These are phyloP conservation scores for Ophion costatus DNA, from an alignment of 2,888 invertebrate genomes.

Conservation along the genomic window DNA sequence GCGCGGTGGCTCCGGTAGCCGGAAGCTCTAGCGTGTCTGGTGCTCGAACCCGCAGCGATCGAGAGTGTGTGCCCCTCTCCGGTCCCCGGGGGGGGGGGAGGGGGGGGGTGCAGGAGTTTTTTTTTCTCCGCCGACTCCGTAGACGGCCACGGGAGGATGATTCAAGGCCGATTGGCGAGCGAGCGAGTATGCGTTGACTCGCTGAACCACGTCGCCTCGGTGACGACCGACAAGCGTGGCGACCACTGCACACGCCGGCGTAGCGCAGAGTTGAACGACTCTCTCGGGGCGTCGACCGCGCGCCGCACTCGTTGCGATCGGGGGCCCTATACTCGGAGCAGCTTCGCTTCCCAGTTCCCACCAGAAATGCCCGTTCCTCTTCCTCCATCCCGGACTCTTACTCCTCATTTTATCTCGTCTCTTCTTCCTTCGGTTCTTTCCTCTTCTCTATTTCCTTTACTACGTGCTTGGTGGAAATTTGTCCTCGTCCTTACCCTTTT, in stretches of 20 bases:
- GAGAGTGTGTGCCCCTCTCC: slow-evolving; percentile 48
- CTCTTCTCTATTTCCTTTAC: neutral
- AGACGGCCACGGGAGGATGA: slow-evolving; percentile 76
- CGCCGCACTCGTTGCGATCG: slow-evolving; percentile 65
- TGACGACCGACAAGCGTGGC: slow-evolving; percentile 68
- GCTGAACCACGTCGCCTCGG: slow-evolving; percentile 62
- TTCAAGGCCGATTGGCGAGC: slow-evolving; percentile 77
- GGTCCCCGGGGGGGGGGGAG: neutral
- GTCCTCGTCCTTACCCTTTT: no score
- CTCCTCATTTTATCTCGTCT: slow-evolving; percentile 24
- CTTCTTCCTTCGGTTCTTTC: slow-evolving; percentile 1
- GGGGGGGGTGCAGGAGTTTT: neutral
- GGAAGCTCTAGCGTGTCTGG: slow-evolving; percentile 73
- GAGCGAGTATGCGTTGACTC: slow-evolving; percentile 47
- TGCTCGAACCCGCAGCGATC: slow-evolving; percentile 69
- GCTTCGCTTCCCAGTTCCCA: slow-evolving; percentile 56
- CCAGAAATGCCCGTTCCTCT: slow-evolving; percentile 28
- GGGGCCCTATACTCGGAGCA: slow-evolving; percentile 67
- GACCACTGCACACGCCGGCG: slow-evolving; percentile 50
- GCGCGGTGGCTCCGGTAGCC: slow-evolving; percentile 55
- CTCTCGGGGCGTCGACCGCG: slow-evolving; percentile 82
- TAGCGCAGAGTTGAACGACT: slow-evolving; percentile 81
- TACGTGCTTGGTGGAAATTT: no score
- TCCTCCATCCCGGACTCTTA: slow-evolving; percentile 12
- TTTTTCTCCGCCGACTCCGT: slow-evolving; percentile 66